phyloP scores from a whole-genome alignment of 2,888 invertebrate species.

The Iphiclides podalirius region DNA sequence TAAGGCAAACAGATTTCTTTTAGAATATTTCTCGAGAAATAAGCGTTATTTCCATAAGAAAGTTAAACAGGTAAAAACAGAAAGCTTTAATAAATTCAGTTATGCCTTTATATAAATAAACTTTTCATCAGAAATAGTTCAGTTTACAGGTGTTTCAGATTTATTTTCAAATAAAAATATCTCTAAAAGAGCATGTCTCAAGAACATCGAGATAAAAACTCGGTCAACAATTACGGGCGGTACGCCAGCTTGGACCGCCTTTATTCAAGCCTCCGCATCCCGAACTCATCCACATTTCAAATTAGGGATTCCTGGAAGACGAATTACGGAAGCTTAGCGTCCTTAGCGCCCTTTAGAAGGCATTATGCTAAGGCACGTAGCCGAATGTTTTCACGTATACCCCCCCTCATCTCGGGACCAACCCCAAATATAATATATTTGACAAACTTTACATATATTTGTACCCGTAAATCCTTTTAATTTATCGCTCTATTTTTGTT shows the following conservation, averaged over 20 bases:
- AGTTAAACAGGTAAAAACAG: no score
- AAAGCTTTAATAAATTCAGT: no score
- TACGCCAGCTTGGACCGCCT: slow-evolving; percentile 14
- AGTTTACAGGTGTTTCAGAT: not conserved
- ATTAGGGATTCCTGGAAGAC: slow-evolving; percentile 78
- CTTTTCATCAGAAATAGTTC: not conserved
- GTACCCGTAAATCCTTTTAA: slow-evolving; percentile 78
- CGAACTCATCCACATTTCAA: slow-evolving; percentile 74
- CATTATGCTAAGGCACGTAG: slow-evolving; percentile 78
- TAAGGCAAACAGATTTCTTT: no score
- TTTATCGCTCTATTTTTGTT: slow-evolving; percentile 79
- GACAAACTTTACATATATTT: slow-evolving; percentile 80
- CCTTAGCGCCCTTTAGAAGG: slow-evolving; percentile 66
- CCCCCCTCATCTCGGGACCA: slow-evolving; percentile 67
- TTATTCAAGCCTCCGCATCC: slow-evolving; percentile 53
- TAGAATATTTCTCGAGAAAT: no score
- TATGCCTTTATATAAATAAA: no score
- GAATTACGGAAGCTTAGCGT: slow-evolving; percentile 73
- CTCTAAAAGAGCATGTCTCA: no score
- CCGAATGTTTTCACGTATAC: slow-evolving; percentile 75
- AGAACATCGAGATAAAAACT: no score
- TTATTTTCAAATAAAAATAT: no score
- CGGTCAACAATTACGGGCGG: no score
- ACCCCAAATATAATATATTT: slow-evolving; percentile 79
- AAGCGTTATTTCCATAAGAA: no score